Evolutionary conservation across 2,888 invertebrate genomes (phyloP).

Genomic region (Meta bourneti): DNA sequence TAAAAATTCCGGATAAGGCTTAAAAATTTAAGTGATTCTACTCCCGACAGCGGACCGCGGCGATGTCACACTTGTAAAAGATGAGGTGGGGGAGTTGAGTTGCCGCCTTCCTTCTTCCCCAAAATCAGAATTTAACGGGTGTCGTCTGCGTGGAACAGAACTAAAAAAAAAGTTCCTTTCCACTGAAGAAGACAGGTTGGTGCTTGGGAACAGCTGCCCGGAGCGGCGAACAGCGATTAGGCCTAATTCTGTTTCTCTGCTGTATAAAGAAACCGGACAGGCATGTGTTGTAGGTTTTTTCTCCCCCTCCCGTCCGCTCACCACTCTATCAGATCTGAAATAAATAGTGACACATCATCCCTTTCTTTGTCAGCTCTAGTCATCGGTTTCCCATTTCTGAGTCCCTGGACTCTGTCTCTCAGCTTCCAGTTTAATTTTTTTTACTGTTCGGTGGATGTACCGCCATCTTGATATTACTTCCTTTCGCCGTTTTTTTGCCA

Average conservation of each 20-base stretch:
- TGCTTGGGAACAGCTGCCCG: constrained; percentile 58
- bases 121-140: constrained; percentile 76
- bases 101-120: constrained; percentile 72
- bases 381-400: constrained; percentile 69
- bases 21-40: constrained; percentile 66
- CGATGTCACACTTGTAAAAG: constrained; percentile 69
- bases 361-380: constrained; percentile 71
- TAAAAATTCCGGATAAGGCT: constrained; percentile 3
- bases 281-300: constrained; percentile 55
- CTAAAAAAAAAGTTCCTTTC: constrained; percentile 20
- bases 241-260: constrained; percentile 71
- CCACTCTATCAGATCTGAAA: constrained; percentile 75
- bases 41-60: constrained; percentile 25
- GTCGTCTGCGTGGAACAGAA: constrained; percentile 58
- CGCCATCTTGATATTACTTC: constrained; percentile 70
- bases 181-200: constrained; percentile 66
- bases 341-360: constrained; percentile 75
- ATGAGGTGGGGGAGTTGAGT: constrained; percentile 74
- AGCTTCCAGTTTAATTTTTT: constrained; percentile 56
- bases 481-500: constrained; percentile 25
- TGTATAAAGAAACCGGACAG: constrained; percentile 76
- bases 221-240: constrained; percentile 71
- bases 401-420: constrained; percentile 23
- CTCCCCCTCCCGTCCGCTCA: constrained; percentile 25
- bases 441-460: background rate